Percentiles rank a stretch among this genome's conserved stretches.
Evolutionary conservation across 2,888 invertebrate species (phyloP).

Genomic region (Steinernema hermaphroditum): DNA sequence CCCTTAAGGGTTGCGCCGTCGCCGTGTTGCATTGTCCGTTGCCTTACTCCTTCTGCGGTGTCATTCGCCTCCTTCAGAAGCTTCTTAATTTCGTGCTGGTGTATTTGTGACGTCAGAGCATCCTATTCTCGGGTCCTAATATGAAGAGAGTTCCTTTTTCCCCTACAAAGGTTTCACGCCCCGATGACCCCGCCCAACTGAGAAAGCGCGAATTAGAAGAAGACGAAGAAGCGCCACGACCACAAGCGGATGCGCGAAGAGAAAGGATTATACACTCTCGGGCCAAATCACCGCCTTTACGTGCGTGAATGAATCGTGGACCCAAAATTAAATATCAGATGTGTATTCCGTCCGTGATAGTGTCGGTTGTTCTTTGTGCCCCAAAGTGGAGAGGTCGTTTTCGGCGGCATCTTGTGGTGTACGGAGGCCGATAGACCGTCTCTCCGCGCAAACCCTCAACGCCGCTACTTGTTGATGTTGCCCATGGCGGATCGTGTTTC

Average conservation of each 20-base stretch:
- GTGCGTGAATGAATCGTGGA: background rate
- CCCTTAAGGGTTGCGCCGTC: too few relatives aligned
- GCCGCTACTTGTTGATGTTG: background rate
- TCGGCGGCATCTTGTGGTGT: too few relatives aligned
- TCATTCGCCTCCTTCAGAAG: too few relatives aligned
- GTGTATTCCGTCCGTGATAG: background rate
- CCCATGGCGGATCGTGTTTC: background rate
- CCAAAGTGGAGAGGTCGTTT: background rate
- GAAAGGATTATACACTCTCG: conserved; percentile 27
- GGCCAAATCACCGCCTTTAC: conserved; percentile 15
- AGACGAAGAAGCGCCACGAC: conserved; percentile 21
- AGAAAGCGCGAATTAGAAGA: conserved; percentile 23
- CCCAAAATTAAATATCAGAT: conserved; percentile 7
- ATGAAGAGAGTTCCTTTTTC: conserved; percentile 17
- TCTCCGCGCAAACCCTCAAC: too few relatives aligned
- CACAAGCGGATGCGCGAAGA: conserved; percentile 28
- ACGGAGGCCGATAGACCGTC: too few relatives aligned
- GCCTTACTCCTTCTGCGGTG: too few relatives aligned
- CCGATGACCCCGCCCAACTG: conserved; percentile 20
- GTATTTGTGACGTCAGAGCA: background rate
- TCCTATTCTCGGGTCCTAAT: conserved; percentile 13
- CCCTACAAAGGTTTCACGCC: conserved; percentile 27
- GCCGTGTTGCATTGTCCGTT: too few relatives aligned
- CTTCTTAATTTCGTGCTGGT: background rate
- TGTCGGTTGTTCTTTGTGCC: too few relatives aligned